Evolutionary conservation across 2,888 invertebrate species (phyloP), one percentile per base, ranked within the genome.

Genomic region (Neria commutata): DNA sequence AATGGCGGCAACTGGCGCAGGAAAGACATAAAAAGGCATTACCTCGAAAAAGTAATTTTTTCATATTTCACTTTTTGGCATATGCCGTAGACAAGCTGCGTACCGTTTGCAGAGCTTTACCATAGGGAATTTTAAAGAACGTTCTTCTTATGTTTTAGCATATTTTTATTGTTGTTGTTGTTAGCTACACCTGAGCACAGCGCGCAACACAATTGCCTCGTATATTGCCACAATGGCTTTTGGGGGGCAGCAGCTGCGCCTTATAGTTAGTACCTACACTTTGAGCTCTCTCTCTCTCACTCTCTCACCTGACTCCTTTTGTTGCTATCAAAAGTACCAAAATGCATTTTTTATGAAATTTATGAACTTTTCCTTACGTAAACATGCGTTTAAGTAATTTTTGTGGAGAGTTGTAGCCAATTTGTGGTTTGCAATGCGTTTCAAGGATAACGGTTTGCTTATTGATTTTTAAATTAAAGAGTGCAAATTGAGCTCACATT

Each of bases 301-400:
- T n/a, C n/a, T n/a, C n/a, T n/a, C n/a, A n/a, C n/a, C n/a, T n/a
- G n/a, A n/a, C n/a, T n/a, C n/a, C n/a, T n/a, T n/a, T n/a, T n/a
- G n/a, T 19, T 19, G 21, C 37, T n/a, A 11, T 42, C 17, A 29
- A 29, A 42, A 19, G 42, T 3, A 42, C 6, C 29, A 50, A 69
- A 73, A 73, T 70, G 64, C 66, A 73, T 72, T 69, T 72, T 68
- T 72, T 70, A 72, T 72, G 64, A 69, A 73, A 73, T 73, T 73
- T 72, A 72, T 70, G 64, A 54, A 19, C 49, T 54, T 54, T 64
- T 34, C 61, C 64, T 71, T 68, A 65, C 16, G 21, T 19, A 33
- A 33, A 42, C 19, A 42, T 17, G 21, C 17, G 42, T 19, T 42
- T 4, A 42, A 42, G 29, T n/a, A n/a, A n/a, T n/a, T n/a, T n/a